These are phyloP conservation scores for Netelia fuscicornis DNA, from an alignment of 2,888 invertebrate genomes.

Conservation along the genomic window DNA sequence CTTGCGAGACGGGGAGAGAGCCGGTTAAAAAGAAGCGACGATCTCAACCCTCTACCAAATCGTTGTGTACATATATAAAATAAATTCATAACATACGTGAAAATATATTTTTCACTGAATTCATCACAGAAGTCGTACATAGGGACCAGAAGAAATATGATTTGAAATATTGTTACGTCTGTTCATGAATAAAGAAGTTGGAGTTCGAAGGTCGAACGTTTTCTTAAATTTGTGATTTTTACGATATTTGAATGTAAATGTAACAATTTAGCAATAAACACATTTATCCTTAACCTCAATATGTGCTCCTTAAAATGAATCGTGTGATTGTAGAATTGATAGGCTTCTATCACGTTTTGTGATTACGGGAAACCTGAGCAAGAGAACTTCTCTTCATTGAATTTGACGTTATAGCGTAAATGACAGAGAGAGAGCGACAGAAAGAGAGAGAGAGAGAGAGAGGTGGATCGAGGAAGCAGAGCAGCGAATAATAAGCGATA, in stretches of 20 bases:
- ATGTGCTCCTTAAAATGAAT: not conserved
- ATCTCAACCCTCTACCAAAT: not conserved
- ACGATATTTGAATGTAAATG: too few relatives aligned
- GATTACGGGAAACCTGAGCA: not conserved
- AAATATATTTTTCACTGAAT: not conserved
- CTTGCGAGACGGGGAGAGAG: constrained; percentile 8
- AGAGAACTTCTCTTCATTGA: not conserved
- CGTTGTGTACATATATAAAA: not conserved
- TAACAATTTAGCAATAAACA: too few relatives aligned
- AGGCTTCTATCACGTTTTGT: not conserved
- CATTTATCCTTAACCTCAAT: too few relatives aligned
- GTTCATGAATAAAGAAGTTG: too few relatives aligned
- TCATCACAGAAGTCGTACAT: not conserved
- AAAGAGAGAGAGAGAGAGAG: not conserved
- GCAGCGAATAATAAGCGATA: constrained; percentile 22
- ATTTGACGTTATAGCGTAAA: not conserved
- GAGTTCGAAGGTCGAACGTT: too few relatives aligned
- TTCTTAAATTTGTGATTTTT: too few relatives aligned
- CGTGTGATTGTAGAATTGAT: not conserved
- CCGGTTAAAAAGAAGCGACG: not conserved
- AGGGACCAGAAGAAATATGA: not conserved
- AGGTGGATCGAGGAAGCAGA: constrained; percentile 31
- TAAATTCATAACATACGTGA: not conserved
- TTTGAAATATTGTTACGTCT: too few relatives aligned
- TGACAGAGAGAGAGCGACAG: not conserved